A percentile compares a stretch with the other conserved stretches of the same genome.
Conservation (phyloP, 2,797 vertebrate species). For the Poecilia picta region DNA sequence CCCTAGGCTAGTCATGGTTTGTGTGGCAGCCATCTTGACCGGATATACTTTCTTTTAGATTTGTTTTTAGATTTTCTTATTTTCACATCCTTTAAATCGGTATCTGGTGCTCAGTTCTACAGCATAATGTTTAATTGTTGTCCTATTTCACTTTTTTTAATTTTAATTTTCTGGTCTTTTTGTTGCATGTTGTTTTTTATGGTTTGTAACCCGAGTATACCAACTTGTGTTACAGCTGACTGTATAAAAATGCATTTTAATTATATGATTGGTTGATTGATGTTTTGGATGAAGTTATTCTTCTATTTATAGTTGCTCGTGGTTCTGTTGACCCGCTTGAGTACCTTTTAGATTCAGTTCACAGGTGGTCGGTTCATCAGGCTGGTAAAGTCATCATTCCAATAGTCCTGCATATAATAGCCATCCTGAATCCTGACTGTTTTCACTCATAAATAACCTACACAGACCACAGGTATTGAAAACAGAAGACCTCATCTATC, state of each 20-base stretch:
- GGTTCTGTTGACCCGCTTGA: neutral
- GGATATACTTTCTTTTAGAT: neutral
- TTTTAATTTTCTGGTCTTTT: neutral
- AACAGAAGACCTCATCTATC: slow-evolving; percentile 32
- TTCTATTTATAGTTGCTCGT: neutral
- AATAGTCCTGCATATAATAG: neutral
- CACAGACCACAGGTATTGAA: slow-evolving; percentile 24
- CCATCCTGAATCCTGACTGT: neutral
- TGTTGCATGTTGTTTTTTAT: neutral
- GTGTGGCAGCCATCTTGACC: neutral
- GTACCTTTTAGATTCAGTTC: slow-evolving; percentile 10
- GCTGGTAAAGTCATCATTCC: slow-evolving; percentile 10
- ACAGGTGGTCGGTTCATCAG: slow-evolving; percentile 18
- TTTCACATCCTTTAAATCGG: neutral
- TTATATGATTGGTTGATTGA: neutral
- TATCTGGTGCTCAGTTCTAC: neutral
- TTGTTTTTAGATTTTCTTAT: neutral
- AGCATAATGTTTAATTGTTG: neutral
- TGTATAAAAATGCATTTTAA: neutral
- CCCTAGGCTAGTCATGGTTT: neutral
- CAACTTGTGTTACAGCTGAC: neutral
- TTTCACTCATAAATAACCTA: slow-evolving; percentile 35
- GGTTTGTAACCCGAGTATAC: neutral
- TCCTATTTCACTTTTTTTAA: neutral
- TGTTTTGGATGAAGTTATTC: neutral